phyloP scores from a whole-genome alignment of 2,113 vertebrate genomes.

The Atlantisia rogersi region DNA sequence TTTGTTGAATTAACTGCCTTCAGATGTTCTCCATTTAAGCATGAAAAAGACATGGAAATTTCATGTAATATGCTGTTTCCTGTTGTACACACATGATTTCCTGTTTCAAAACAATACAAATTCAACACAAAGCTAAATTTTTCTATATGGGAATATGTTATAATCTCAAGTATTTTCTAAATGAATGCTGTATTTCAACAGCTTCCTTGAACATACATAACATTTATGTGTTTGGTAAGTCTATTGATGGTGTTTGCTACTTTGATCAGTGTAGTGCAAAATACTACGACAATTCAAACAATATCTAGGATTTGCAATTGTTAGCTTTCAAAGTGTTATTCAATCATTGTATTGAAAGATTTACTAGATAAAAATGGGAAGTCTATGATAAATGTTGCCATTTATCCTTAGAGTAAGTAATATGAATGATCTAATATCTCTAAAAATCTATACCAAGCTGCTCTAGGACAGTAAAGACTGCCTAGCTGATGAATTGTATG shows the following conservation, averaged over 20 bases:
- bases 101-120: not conserved
- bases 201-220: not conserved
- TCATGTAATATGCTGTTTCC: not conserved
- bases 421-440: not conserved
- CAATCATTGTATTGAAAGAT: not conserved
- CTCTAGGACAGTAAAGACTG: not conserved
- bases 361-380: not conserved
- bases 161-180: not conserved
- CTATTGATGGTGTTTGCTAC: not conserved
- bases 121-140: not conserved
- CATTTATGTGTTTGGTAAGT: not conserved
- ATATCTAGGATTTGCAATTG: not conserved
- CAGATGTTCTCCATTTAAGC: conserved; percentile 3
- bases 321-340: not conserved
- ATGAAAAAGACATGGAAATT: conserved; percentile 38
- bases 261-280: not conserved
- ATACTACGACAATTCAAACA: not conserved
- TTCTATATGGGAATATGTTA: not conserved
- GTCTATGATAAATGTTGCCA: not conserved
- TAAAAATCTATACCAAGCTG: not conserved
- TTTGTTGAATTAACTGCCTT: conserved; percentile 31
- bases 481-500: not conserved
- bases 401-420: not conserved
- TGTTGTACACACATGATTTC: not conserved
- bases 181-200: not conserved